Conservation (phyloP, 2,113 vertebrate species). For the Lycaon pictus region DNA sequence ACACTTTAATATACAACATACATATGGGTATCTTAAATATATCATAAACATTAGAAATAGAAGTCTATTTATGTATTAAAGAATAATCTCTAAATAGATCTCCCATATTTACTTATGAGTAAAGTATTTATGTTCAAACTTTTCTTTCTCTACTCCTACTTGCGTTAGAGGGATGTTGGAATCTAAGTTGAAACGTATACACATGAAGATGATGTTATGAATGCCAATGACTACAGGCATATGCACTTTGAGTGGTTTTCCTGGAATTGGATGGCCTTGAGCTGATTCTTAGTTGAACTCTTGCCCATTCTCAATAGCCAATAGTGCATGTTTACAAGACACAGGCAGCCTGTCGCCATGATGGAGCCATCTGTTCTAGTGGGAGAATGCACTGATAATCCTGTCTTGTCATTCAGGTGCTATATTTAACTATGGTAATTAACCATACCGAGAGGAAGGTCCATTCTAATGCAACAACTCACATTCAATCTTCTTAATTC, state of each 20-base stretch:
- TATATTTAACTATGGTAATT: conserved; percentile 50
- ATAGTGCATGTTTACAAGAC: not conserved
- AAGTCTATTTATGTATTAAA: not conserved
- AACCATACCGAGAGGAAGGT: conserved; percentile 18
- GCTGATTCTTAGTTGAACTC: not conserved
- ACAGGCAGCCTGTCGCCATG: not conserved
- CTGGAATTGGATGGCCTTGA: not conserved
- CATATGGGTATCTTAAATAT: not conserved
- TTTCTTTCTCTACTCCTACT: not conserved
- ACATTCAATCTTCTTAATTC: conserved; percentile 38
- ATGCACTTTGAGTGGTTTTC: not conserved
- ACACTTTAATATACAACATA: not conserved
- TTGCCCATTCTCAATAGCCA: not conserved
- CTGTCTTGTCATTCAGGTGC: not conserved
- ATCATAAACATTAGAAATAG: not conserved
- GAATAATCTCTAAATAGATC: not conserved
- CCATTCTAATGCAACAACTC: conserved; percentile 51
- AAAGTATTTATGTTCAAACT: conserved; percentile 29
- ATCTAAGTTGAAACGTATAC: not conserved
- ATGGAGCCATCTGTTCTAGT: not conserved
- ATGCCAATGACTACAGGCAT: not conserved
- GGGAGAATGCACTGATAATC: not conserved
- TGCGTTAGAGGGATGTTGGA: not conserved
- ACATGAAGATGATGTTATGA: not conserved
- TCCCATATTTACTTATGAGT: not conserved